Conservation (phyloP, 2,888 invertebrate species). For the Chrysopilus asiliformis region DNA sequence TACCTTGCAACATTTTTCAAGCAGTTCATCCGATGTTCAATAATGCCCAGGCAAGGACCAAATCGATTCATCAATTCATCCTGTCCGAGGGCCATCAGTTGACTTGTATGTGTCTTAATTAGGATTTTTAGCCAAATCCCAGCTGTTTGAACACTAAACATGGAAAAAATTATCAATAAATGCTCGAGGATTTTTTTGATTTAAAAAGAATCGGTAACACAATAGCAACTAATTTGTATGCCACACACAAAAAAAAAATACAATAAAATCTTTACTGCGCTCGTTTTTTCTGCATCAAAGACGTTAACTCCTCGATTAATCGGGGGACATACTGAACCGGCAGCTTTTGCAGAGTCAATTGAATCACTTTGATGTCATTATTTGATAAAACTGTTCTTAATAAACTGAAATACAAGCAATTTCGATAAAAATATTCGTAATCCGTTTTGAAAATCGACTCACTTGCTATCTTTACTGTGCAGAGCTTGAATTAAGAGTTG, state of each 20-base stretch:
- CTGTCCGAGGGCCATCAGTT: conserved; percentile 31
- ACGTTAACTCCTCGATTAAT: conserved; percentile 57
- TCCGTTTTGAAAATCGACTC: conserved; percentile 10
- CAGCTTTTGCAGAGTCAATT: conserved; percentile 58
- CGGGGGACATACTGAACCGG: conserved; percentile 62
- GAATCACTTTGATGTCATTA: conserved; percentile 51
- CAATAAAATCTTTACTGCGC: conserved; percentile 43
- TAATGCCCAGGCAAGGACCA: conserved; percentile 32
- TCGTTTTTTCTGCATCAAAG: conserved; percentile 49
- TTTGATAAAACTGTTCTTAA: conserved; percentile 57
- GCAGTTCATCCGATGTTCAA: conserved; percentile 31
- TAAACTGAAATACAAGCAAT: conserved; percentile 37
- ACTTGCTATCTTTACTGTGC: conserved; percentile 67
- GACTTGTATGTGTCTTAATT: conserved; percentile 30
- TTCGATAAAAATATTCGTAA: too few species aligned
- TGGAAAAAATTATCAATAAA: neutral
- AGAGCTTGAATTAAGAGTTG: conserved; percentile 72
- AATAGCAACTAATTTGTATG: too few species aligned
- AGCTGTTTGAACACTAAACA: conserved; percentile 26
- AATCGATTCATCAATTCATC: conserved; percentile 29
- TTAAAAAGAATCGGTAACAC: too few species aligned
- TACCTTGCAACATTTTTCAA: conserved; percentile 30
- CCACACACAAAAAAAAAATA: neutral
- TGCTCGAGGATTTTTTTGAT: too few species aligned
- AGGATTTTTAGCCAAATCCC: conserved; percentile 28